Conservation (phyloP, 2,888 invertebrate species). For the Reticulitermes lucifugus region DNA sequence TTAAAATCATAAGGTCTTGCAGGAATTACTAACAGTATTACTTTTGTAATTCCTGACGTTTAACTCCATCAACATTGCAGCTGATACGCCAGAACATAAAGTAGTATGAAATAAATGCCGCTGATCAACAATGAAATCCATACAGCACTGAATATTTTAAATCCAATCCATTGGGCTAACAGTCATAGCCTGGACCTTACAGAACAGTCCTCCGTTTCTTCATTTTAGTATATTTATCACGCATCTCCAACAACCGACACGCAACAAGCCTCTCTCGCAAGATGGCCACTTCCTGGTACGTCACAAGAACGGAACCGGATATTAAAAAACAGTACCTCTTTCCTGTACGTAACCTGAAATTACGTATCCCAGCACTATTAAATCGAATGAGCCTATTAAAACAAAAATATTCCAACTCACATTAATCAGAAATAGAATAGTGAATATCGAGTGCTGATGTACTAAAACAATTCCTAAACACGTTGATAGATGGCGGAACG, state of each 20-base stretch:
- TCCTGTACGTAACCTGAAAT: too few relatives aligned
- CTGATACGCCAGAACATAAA: conserved; percentile 7
- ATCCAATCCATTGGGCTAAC: conserved; percentile 21
- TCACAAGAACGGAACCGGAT: conserved; percentile 40
- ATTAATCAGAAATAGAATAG: too few relatives aligned
- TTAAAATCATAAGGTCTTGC: conserved; percentile 6
- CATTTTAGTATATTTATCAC: conserved; percentile 30
- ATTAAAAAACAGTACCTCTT: too few relatives aligned
- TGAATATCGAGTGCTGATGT: too few relatives aligned
- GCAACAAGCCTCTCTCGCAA: conserved; percentile 15
- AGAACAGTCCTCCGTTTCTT: conserved; percentile 33
- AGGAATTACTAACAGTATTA: neutral
- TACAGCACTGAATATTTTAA: conserved; percentile 9
- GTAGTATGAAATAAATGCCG: neutral
- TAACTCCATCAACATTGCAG: conserved; percentile 26
- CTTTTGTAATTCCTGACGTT: conserved; percentile 21
- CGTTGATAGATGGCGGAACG: too few relatives aligned
- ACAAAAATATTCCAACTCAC: too few relatives aligned
- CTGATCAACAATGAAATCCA: neutral
- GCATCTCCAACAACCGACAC: neutral
- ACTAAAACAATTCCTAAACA: too few relatives aligned
- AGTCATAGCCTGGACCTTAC: neutral
- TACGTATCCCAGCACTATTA: too few relatives aligned
- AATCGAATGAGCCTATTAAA: too few relatives aligned
- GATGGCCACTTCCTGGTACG: conserved; percentile 43